Evolutionary conservation across 2,113 vertebrate genomes (phyloP), one percentile per base, ranked within the genome.

Genomic region (Potamarius usumacintae): DNA sequence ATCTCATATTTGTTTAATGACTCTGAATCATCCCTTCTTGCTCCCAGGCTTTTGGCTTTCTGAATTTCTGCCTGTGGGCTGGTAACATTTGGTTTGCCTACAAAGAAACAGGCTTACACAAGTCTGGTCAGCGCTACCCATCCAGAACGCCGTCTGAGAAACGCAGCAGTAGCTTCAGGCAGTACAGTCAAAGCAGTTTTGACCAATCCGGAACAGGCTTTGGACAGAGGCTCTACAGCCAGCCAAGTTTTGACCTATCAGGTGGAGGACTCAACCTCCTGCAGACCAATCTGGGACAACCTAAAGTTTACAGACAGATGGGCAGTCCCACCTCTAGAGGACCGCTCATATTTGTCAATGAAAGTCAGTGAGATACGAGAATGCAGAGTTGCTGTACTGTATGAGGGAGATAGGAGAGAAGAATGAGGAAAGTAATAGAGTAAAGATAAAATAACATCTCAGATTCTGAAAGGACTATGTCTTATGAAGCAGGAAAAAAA

Each of bases 71-170:
- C 92, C 97, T 99, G 67, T 99, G 98, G 98, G 96, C 96, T 91
- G 98, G 98, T 91, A 99, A 99, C 92, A 99, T 99, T 92, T 99
- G 98, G 98, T 99, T 99, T 94, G 98, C 98, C 91, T 99, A 98
- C 94, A 99, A 99, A 94, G 98, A 99, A 94, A 99, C 98, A 0
- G 97, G 97, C 82, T 99, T 98, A 97, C 97, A 99, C 88, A 97
- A 98, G 91, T 97, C 97, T 0, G 95, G 96, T 88, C 97, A 97
- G 91, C 94, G 97, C 63, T 96, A 98, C 67, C 83, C 97, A 8
- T 94, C 95, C 0, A 97, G 97, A 89, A 94, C 95, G 22, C 91
- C 92, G 14, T 96, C 97, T 91, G 96, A 97, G 92, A 99, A 98
- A 93, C 97, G 96, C 27, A 90, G 96, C 0, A 93, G 96, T 58